These are phyloP conservation scores for Sebastes paucispinis DNA, from an alignment of 2,797 vertebrate species.

Conservation along the genomic window DNA sequence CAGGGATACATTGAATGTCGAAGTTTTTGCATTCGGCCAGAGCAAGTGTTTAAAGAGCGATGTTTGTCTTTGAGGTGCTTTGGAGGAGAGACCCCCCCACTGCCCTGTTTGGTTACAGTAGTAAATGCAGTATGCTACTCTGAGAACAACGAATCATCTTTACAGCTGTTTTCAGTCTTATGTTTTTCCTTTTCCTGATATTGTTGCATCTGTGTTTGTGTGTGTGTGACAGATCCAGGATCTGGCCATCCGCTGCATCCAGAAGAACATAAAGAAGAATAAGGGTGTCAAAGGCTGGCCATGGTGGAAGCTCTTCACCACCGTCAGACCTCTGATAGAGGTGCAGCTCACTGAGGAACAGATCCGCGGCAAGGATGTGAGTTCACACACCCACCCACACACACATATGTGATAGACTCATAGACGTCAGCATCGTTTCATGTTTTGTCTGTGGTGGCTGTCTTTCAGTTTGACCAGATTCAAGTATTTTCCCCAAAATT, in stretches of 20 bases:
- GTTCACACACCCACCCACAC: slow-evolving; percentile 36
- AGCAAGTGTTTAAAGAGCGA: too few species aligned
- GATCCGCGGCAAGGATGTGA: slow-evolving; percentile 92
- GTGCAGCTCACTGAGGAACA: slow-evolving; percentile 96
- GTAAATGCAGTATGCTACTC: too few species aligned
- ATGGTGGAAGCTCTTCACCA: slow-evolving; percentile 98
- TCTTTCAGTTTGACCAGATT: neutral
- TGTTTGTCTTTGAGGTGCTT: too few species aligned
- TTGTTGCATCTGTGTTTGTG: neutral
- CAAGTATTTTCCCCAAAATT: neutral
- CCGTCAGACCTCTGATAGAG: slow-evolving; percentile 92
- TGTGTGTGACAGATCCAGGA: slow-evolving; percentile 87
- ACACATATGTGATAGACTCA: neutral
- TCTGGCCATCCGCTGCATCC: slow-evolving; percentile 93
- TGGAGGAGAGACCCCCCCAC: too few species aligned
- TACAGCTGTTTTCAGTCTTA: neutral
- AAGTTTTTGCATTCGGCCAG: too few species aligned
- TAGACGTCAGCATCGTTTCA: neutral
- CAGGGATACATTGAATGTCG: too few species aligned
- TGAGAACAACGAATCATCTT: neutral
- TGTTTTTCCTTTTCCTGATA: neutral
- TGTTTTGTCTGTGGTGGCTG: neutral
- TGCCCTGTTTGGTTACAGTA: too few species aligned
- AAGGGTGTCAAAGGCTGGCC: slow-evolving; percentile 95
- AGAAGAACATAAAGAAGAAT: slow-evolving; percentile 89